These are phyloP conservation scores for Drosophila tanythrix DNA, from an alignment of 2,888 invertebrate species.

Conservation along the genomic window DNA sequence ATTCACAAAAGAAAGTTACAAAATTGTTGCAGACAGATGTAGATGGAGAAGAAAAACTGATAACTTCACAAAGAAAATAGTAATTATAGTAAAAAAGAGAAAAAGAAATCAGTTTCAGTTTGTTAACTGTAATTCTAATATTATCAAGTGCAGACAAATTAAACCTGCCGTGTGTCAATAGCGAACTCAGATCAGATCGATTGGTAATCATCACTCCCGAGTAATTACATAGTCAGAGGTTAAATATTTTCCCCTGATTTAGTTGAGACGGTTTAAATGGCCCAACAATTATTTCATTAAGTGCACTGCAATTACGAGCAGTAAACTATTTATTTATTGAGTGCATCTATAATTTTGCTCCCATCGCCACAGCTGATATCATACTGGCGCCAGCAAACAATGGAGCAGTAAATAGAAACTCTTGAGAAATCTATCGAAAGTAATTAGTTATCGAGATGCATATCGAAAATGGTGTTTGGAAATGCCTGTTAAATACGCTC, in stretches of 20 bases:
- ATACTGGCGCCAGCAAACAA: constrained; percentile 56
- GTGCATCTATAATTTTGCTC: constrained; percentile 49
- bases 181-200: constrained; percentile 17
- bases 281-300: constrained; percentile 47
- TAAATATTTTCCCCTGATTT: constrained; percentile 9
- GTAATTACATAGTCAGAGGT: constrained; percentile 16
- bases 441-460: constrained; percentile 68
- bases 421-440: constrained; percentile 44
- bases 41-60: neutral
- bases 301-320: constrained; percentile 44
- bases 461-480: constrained; percentile 16
- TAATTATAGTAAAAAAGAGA: neutral
- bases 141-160: neutral
- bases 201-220: constrained; percentile 18
- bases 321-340: constrained; percentile 23
- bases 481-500: constrained; percentile 16
- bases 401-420: constrained; percentile 26
- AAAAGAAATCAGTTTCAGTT: neutral
- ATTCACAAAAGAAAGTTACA: neutral
- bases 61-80: neutral
- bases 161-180: neutral
- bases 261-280: constrained; percentile 26
- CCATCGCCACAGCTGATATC: constrained; percentile 19
- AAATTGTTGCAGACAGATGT: neutral
- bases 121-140: neutral